These are phyloP conservation scores for Drosophila infuscata DNA, from an alignment of 2,888 invertebrate genomes.

Conservation along the genomic window DNA sequence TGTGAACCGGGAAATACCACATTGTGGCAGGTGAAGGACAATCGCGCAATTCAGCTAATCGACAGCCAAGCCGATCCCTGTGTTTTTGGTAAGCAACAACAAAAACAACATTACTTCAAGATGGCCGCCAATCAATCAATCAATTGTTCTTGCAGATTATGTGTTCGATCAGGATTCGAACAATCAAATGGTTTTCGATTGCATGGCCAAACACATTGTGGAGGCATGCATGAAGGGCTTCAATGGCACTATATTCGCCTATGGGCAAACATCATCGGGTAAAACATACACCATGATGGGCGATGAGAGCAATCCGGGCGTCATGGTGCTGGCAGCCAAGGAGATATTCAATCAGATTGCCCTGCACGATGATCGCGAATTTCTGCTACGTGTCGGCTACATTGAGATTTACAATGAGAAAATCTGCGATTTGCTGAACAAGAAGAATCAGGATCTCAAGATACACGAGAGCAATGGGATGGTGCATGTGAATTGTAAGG, in stretches of 20 bases:
- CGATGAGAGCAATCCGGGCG: constrained; percentile 88
- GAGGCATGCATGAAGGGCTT: constrained; percentile 90
- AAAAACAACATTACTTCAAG: background rate
- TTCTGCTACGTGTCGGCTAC: constrained; percentile 92
- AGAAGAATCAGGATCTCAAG: constrained; percentile 87
- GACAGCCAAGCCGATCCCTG: constrained; percentile 86
- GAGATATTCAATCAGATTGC: constrained; percentile 90
- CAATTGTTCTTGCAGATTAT: constrained; percentile 87
- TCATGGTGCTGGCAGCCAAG: constrained; percentile 90
- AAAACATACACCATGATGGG: constrained; percentile 94
- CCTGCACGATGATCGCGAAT: constrained; percentile 88
- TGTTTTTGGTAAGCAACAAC: constrained; percentile 84
- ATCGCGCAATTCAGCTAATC: constrained; percentile 86
- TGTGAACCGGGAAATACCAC: constrained; percentile 87
- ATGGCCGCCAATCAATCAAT: constrained; percentile 24
- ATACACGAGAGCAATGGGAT: constrained; percentile 88
- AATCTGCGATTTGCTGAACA: constrained; percentile 90
- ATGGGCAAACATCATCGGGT: constrained; percentile 96
- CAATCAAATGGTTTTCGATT: constrained; percentile 88
- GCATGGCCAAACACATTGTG: constrained; percentile 90
- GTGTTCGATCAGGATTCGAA: constrained; percentile 88
- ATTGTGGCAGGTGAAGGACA: constrained; percentile 88
- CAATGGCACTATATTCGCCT: constrained; percentile 95
- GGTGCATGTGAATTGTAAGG: constrained; percentile 88
- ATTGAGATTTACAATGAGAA: constrained; percentile 96